Evolutionary conservation across 2,113 vertebrate genomes (phyloP).

Genomic region (Monopterus albus): DNA sequence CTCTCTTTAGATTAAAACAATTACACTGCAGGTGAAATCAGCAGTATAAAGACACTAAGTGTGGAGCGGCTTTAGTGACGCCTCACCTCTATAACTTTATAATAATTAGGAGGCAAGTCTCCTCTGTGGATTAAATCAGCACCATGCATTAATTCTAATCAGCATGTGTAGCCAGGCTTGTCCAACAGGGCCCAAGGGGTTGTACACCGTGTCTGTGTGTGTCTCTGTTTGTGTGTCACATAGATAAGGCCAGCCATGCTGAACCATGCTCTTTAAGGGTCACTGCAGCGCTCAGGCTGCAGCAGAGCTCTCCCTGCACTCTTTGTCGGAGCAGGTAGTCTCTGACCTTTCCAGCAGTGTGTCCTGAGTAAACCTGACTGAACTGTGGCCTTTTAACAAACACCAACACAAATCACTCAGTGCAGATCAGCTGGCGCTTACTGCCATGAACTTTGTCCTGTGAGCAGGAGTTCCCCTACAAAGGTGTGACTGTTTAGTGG

Average conservation of each 20-base stretch:
- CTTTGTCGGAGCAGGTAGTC: constrained; percentile 35
- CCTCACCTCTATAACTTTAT: constrained; percentile 67
- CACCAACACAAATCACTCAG: constrained; percentile 18
- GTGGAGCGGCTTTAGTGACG: constrained; percentile 11
- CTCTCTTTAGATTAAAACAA: not conserved
- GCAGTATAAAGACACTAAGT: constrained; percentile 7
- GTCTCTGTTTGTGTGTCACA: constrained; percentile 5
- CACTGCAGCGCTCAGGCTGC: constrained; percentile 37
- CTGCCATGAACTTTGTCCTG: not conserved
- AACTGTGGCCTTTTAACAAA: constrained; percentile 48
- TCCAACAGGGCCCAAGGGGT: constrained; percentile 49
- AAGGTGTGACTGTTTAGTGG: not conserved
- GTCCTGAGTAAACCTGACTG: constrained; percentile 18
- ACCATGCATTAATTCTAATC: constrained; percentile 78
- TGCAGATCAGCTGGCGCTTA: constrained; percentile 1
- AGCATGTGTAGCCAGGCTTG: constrained; percentile 74
- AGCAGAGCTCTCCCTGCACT: constrained; percentile 9
- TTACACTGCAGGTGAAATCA: constrained; percentile 1
- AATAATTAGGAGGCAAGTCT: constrained; percentile 68
- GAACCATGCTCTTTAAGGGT: constrained; percentile 74
- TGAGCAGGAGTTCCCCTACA: not conserved
- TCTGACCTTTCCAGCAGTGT: constrained; percentile 51
- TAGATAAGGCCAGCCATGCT: constrained; percentile 46
- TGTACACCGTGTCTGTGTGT: not conserved
- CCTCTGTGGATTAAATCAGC: constrained; percentile 72